These are phyloP conservation scores for Liodrosophila aerea DNA, from an alignment of 2,888 invertebrate genomes.

Conservation along the genomic window DNA sequence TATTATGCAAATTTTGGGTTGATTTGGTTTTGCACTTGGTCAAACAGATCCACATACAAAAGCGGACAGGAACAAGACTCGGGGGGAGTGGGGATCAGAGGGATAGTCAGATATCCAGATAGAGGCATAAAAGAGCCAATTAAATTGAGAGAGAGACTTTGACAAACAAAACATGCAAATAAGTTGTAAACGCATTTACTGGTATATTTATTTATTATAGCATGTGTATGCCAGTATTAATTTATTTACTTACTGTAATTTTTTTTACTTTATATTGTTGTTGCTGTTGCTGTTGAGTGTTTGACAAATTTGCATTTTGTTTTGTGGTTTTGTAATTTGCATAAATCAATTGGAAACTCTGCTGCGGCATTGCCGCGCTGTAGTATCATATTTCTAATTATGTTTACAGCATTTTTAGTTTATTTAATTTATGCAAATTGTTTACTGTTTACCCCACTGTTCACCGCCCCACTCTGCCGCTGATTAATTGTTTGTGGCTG, in stretches of 20 bases:
- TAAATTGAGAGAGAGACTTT: not conserved
- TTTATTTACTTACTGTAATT: conserved; percentile 49
- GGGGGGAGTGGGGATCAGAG: not conserved
- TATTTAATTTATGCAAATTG: conserved; percentile 66
- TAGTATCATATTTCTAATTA: conserved; percentile 72
- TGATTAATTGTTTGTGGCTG: conserved; percentile 54
- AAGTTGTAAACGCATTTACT: conserved; percentile 36
- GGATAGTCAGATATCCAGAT: not conserved
- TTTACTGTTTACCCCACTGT: conserved; percentile 35
- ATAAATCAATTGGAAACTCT: conserved; percentile 73
- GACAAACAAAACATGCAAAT: conserved; percentile 58
- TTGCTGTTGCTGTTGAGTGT: conserved; percentile 18
- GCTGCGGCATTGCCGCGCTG: not conserved
- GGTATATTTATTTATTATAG: conserved; percentile 40
- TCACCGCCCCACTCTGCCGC: not conserved
- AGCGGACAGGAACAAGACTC: conserved; percentile 3
- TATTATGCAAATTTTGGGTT: conserved; percentile 58
- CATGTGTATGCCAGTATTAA: conserved; percentile 27
- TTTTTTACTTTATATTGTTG: conserved; percentile 1
- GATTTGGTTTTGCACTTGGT: conserved; percentile 70
- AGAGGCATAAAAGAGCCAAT: not conserved
- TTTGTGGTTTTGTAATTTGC: conserved; percentile 67
- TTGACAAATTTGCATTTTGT: conserved; percentile 57
- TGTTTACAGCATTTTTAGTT: conserved; percentile 64
- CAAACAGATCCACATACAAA: conserved; percentile 27